Evolutionary conservation across 2,797 vertebrate species (phyloP), one percentile per base, ranked within the genome.

Genomic region (Gymnothorax reevesii): DNA sequence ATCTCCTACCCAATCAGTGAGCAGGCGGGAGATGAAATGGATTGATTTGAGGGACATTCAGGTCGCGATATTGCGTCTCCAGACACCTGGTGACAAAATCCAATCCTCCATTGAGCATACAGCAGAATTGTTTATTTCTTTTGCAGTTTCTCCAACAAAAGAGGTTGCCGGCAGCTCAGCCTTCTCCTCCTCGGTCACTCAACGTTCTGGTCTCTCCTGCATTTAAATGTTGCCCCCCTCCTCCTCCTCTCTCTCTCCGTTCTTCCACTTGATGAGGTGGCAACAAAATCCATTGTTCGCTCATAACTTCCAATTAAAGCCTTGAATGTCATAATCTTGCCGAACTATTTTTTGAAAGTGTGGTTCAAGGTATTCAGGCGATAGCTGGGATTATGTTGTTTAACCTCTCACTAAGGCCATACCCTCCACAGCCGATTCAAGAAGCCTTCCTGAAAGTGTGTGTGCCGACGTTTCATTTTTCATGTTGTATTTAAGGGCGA

Each of bases 1-100:
- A 80, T 80, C 77, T 54, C 77, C 55, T 80, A 55, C 20, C 77
- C 77, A 80, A 80, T 80, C 52, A 80, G 52, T 20, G 17, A 8
- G 5, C 52, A 22, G 52, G 4, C 20, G 77, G 77, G 77, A n/a
- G 77, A 80, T 54, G 77, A 80, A 80, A 80, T 80, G 15, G 49
- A 80, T 49, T 80, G 77, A 80, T 80, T 55, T 22, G 33, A 77
- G 20, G 52, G 73, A 77, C 33, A 20, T 33, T 52, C 33, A 15
- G 17, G 77, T 49, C 22, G 4, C 17, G 52, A 52, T 42, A 52
- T 80, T 80, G 52, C 77, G 55, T 52, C 52, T 80, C 77, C 77
- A 80, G 77, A 80, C 20, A 10, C 49, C 9, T 7, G 17, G 49
- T 55, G 77, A 80, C 52, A 55, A 20, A 7, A 52, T 52, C 77